Evolutionary conservation across 2,888 invertebrate genomes (phyloP), one percentile per base, ranked within the genome.

Genomic region (Isoperla grammatica): DNA sequence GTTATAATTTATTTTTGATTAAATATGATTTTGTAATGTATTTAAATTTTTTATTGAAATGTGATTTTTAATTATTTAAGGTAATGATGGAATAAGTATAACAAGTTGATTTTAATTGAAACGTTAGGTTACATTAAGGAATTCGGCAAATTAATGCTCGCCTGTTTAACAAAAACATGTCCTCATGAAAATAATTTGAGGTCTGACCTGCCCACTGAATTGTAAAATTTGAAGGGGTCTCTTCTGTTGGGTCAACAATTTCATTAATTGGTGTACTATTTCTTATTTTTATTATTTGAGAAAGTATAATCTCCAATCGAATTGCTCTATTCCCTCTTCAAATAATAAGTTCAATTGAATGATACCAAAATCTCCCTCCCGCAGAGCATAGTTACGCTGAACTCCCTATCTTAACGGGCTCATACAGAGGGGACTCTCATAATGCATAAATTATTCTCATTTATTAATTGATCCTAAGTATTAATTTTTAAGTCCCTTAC

Each of bases 231-330:
- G n/a, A n/a, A n/a, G n/a, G n/a, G n/a, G n/a, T n/a, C n/a, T n/a
- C n/a, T n/a, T n/a, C n/a, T 5, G 75, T 85, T 71, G 86, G 86
- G n/a, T 83, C 83, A 29, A 75, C 81, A 68, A 81, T 84, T 69
- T 85, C 84, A 1, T 68, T 83, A 64, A 67, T 82, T 69, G 77
- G 79, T 63, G 76, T 82, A 68, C 70, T 84, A 72, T 73, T 80
- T 64, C 79, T 86, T 68, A 74, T 84, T 71, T 78, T 78, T 73
- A 81, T 81, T 76, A 73, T 84, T 67, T 83, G 79, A 81, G 83
- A 84, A 78, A 79, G 79, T 55, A 72, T 84, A 73, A 71, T 78
- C 63, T 73, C 75, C 17, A 71, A 79, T 73, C 81, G 80, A 68
- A 74, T 77, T 72, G 71, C 75, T 64, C 70, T 81, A 72, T 79